Evolutionary conservation across 2,888 invertebrate species (phyloP).

Genomic region (Oxystoma pomonae): DNA sequence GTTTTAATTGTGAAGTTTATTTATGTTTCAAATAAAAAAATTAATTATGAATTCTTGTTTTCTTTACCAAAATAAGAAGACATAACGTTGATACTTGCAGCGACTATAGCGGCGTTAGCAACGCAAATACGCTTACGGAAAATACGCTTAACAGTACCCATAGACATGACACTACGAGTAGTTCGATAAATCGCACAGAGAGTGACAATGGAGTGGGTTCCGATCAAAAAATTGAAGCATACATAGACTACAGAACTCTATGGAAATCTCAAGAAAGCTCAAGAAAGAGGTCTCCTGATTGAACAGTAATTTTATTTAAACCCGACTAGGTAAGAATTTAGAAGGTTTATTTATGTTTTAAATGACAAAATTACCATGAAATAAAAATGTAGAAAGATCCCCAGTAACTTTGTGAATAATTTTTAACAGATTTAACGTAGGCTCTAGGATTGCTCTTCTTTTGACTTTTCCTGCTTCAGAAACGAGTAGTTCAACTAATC

Average conservation of each 20-base stretch:
- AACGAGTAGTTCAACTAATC: conserved; percentile 38
- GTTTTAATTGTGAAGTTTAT: too few relatives aligned
- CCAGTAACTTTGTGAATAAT: too few relatives aligned
- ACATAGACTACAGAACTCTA: conserved; percentile 83
- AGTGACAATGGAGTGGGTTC: conserved; percentile 50
- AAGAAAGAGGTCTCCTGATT: conserved; percentile 62
- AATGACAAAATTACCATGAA: too few relatives aligned
- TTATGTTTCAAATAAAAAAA: too few relatives aligned
- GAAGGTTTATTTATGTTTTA: too few relatives aligned
- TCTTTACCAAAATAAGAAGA: conserved; percentile 72
- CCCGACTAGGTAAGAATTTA: too few relatives aligned
- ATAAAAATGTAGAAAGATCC: too few relatives aligned
- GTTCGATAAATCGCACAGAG: conserved; percentile 34
- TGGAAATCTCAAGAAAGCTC: conserved; percentile 64
- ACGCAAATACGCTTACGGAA: conserved; percentile 24
- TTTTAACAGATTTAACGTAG: too few relatives aligned
- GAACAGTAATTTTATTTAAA: too few relatives aligned
- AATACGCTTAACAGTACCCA: conserved; percentile 30
- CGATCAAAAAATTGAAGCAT: conserved; percentile 71
- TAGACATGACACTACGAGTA: conserved; percentile 44
- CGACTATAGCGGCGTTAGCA: conserved; percentile 24
- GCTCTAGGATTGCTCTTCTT: too few relatives aligned
- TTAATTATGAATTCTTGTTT: too few relatives aligned
- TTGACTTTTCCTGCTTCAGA: too few relatives aligned
- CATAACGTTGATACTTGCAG: conserved; percentile 59